phyloP scores from a whole-genome alignment of 53 echinoderm and acorn worm genomes.

The Zoroaster sp. region DNA sequence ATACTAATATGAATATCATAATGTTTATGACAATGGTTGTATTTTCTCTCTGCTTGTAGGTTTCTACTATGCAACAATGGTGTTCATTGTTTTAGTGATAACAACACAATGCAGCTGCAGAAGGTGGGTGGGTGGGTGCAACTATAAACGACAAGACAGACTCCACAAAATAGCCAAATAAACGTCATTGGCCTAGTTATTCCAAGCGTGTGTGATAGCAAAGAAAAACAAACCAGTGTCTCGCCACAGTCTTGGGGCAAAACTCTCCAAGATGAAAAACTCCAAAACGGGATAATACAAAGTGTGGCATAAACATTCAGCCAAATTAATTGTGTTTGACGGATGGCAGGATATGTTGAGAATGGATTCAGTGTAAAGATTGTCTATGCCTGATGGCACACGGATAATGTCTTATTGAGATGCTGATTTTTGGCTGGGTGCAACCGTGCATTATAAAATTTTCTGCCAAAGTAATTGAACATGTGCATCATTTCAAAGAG shows the following conservation, averaged over 20 bases:
- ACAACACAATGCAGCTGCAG: constrained; percentile 45
- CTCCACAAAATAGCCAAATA: not conserved
- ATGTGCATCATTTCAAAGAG: not conserved
- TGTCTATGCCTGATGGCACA: not conserved
- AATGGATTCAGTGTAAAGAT: not conserved
- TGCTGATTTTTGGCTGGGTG: not conserved
- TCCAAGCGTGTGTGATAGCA: not conserved
- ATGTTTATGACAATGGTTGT: too few relatives aligned
- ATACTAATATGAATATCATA: too few relatives aligned
- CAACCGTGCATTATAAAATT: not conserved
- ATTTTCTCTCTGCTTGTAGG: not conserved
- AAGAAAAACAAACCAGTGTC: not conserved
- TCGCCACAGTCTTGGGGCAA: not conserved
- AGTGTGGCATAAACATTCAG: not conserved
- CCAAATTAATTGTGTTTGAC: not conserved
- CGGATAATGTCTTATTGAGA: not conserved
- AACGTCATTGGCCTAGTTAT: not conserved
- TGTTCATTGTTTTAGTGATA: constrained; percentile 53
- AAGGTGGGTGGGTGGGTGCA: not conserved
- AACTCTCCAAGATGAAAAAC: not conserved
- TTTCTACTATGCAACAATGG: constrained; percentile 58
- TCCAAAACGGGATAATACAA: not conserved
- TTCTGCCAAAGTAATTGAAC: not conserved
- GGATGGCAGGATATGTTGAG: not conserved
- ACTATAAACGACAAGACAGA: not conserved